phyloP scores from a whole-genome alignment of 2,113 vertebrate genomes.

The Arizona elegans region DNA sequence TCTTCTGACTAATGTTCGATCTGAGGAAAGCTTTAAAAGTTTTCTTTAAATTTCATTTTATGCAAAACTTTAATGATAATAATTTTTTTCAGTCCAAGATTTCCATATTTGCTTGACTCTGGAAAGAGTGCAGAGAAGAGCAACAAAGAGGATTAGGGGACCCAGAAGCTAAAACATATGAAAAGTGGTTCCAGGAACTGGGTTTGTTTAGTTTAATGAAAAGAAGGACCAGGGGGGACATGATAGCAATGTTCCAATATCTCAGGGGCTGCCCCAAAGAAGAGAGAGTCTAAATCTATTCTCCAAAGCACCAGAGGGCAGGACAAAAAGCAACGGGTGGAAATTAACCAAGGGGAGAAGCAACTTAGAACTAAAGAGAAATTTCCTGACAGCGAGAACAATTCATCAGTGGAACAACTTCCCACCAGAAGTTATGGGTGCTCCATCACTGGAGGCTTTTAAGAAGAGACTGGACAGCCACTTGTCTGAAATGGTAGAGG shows the following conservation, averaged over 20 bases:
- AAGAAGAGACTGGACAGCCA: neutral
- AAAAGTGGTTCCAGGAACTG: too few relatives aligned
- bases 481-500: neutral
- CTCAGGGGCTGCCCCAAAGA: neutral
- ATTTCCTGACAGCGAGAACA: neutral
- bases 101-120: neutral
- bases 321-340: neutral
- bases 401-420: neutral
- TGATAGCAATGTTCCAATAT: neutral
- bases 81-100: neutral
- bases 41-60: neutral
- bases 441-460: neutral
- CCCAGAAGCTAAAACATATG: too few relatives aligned
- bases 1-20: neutral
- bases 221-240: neutral
- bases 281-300: neutral
- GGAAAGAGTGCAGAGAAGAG: too few relatives aligned
- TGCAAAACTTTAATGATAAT: neutral
- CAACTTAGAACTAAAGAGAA: neutral
- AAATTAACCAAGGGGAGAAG: neutral
- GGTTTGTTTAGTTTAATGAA: neutral
- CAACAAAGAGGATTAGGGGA: too few relatives aligned
- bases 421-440: accelerated
- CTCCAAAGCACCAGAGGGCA: neutral
- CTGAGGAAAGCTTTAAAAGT: neutral